phyloP scores from a whole-genome alignment of 2,113 vertebrate species.

The Indri indri region DNA sequence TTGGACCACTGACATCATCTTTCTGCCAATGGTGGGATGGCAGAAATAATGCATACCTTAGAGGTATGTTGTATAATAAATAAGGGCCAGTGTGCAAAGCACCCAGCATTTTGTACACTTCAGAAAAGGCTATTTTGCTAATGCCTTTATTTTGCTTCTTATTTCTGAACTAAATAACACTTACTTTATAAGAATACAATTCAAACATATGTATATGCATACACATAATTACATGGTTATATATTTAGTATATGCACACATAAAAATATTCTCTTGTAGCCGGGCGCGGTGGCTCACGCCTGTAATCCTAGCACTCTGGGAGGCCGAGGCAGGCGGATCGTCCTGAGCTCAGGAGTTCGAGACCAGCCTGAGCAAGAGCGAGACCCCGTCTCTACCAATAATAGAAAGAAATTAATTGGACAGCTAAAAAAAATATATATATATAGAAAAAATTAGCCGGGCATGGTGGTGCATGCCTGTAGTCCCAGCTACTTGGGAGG shows the following conservation, averaged over 20 bases:
- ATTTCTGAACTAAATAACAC: neutral
- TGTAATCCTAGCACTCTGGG: too few species aligned
- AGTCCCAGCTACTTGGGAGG: too few species aligned
- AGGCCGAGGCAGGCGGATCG: too few species aligned
- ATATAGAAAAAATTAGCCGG: too few species aligned
- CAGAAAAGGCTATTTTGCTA: neutral
- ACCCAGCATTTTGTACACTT: neutral
- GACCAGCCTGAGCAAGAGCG: too few species aligned
- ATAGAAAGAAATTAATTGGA: too few species aligned
- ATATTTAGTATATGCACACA: neutral
- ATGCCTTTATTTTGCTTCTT: neutral
- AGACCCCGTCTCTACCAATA: too few species aligned
- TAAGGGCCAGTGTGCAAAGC: neutral
- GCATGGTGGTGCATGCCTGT: too few species aligned
- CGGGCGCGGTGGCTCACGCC: too few species aligned
- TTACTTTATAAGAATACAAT: too few species aligned
- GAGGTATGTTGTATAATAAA: neutral
- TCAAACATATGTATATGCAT: neutral
- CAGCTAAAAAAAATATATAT: too few species aligned
- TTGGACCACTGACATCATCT: neutral
- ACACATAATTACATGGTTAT: rapidly evolving
- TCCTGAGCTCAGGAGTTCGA: too few species aligned
- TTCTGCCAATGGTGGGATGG: neutral
- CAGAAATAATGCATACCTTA: neutral
- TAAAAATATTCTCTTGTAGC: neutral